Evolutionary conservation across 2,113 vertebrate species (phyloP).

Genomic region (Hydrolagus affinis): DNA sequence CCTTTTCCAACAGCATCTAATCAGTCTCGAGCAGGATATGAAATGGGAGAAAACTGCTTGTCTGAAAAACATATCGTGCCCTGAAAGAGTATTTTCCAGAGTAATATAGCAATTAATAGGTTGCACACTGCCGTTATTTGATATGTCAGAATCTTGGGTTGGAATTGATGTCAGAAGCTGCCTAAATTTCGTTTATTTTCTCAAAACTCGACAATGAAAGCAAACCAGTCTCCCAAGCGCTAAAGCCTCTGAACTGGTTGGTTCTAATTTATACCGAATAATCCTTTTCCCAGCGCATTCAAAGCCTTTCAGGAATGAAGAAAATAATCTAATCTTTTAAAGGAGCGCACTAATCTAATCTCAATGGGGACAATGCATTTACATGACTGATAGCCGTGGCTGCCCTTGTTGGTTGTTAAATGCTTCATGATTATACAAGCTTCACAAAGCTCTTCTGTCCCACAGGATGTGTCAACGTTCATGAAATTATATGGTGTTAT

Average conservation of each 20-base stretch:
- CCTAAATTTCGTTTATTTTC: neutral
- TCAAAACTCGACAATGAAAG: neutral
- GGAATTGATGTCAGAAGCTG: neutral
- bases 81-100: neutral
- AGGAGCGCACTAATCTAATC: constrained; percentile 22
- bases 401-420: constrained; percentile 13
- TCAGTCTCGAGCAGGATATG: no score
- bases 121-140: neutral
- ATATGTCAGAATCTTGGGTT: neutral
- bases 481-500: constrained; percentile 16
- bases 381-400: neutral
- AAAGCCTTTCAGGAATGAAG: constrained; percentile 26
- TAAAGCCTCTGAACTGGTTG: neutral
- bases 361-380: constrained; percentile 18
- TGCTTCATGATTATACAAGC: constrained; percentile 11
- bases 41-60: no score
- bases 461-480: neutral
- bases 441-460: neutral
- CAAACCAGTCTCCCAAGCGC: neutral
- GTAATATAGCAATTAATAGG: neutral
- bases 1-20: no score
- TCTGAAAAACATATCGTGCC: no score
- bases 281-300: neutral
- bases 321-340: constrained; percentile 22
- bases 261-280: neutral